These are phyloP conservation scores for Proterorhinus semilunaris DNA, from an alignment of 2,113 vertebrate genomes.

Conservation along the genomic window DNA sequence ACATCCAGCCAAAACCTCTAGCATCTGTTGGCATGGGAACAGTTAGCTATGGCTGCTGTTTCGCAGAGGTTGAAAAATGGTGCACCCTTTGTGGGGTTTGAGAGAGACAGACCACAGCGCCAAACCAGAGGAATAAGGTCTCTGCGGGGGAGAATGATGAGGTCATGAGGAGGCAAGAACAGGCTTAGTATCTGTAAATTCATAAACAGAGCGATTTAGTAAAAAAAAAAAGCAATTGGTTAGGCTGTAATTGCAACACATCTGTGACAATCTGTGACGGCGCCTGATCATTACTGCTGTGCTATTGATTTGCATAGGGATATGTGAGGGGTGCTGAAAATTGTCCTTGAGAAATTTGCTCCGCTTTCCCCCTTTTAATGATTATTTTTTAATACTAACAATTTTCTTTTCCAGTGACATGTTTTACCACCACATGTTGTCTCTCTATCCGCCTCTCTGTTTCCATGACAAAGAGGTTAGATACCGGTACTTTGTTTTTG, in stretches of 20 bases:
- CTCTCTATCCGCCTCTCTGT: too few relatives aligned
- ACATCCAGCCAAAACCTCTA: background rate
- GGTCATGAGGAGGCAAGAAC: background rate
- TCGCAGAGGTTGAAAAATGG: background rate
- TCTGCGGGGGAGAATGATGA: background rate
- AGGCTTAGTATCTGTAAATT: background rate
- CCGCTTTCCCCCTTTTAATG: too few relatives aligned
- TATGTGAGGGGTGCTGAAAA: background rate
- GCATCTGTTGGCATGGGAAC: conserved; percentile 7
- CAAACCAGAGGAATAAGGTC: background rate
- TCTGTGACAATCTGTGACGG: conserved; percentile 8
- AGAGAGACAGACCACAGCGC: background rate
- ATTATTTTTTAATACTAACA: too few relatives aligned
- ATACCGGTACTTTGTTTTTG: too few relatives aligned
- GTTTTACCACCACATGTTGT: too few relatives aligned
- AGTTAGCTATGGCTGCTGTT: background rate
- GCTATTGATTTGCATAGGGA: background rate
- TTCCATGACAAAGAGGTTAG: too few relatives aligned
- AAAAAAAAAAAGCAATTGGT: background rate
- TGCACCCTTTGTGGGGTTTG: background rate
- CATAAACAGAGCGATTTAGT: background rate
- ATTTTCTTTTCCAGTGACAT: too few relatives aligned
- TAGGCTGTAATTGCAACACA: background rate
- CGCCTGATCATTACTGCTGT: conserved; percentile 1
- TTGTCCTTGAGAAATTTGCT: too few relatives aligned